Conservation (phyloP, 2,113 vertebrate genomes). For the Microcebus jonahi region DNA sequence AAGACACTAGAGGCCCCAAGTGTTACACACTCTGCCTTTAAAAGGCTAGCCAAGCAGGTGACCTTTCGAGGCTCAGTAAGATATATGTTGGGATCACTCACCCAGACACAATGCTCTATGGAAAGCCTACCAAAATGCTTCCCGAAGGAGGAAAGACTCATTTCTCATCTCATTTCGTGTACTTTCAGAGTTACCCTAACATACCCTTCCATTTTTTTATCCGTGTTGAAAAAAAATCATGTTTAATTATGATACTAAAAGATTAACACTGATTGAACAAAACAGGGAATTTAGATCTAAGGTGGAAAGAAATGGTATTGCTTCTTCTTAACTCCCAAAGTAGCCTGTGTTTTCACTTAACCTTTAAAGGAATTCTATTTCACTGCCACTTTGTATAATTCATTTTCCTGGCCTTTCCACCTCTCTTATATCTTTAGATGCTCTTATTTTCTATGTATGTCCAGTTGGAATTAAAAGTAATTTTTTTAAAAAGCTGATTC, state of each 20-base stretch:
- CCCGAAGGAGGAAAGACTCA: not conserved
- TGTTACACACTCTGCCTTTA: not conserved
- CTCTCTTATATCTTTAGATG: not conserved
- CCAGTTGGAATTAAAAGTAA: not conserved
- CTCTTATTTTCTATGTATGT: constrained; percentile 24
- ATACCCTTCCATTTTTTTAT: not conserved
- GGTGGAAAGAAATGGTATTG: not conserved
- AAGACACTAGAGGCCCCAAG: not conserved
- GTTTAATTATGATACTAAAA: not conserved
- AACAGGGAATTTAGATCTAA: not conserved
- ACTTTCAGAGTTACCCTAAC: not conserved
- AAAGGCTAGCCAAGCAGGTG: not conserved
- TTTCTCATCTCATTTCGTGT: not conserved
- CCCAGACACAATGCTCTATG: fast-evolving
- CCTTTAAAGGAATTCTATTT: constrained; percentile 29
- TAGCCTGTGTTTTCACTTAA: constrained; percentile 12
- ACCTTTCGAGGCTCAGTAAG: not conserved
- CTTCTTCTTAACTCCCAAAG: constrained; percentile 2
- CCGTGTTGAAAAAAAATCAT: not conserved
- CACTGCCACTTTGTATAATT: not conserved
- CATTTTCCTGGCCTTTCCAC: constrained; percentile 1
- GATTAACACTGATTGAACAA: not conserved
- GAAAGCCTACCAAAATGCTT: not conserved
- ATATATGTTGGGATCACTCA: not conserved
- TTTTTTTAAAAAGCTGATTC: not conserved